These are phyloP conservation scores for Boloria euphrosyne DNA, from an alignment of 2,888 invertebrate genomes.

Conservation along the genomic window DNA sequence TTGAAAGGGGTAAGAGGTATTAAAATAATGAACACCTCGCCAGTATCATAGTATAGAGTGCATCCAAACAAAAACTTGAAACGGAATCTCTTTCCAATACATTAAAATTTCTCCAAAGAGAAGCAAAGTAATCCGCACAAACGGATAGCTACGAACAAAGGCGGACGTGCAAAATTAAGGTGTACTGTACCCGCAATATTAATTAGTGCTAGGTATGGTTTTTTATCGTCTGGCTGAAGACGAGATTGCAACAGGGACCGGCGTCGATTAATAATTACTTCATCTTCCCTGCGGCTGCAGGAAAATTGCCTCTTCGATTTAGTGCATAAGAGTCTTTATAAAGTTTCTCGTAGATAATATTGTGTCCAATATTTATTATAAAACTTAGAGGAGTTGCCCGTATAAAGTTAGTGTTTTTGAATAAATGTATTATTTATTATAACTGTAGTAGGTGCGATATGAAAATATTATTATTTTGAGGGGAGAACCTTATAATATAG, in stretches of 20 bases:
- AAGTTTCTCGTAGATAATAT: slow-evolving; percentile 20
- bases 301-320: slow-evolving; percentile 52
- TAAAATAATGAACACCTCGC: slow-evolving; percentile 21
- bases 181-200: slow-evolving; percentile 49
- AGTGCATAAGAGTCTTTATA: slow-evolving; percentile 26
- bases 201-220: slow-evolving; percentile 57
- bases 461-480: too few relatives aligned
- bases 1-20: slow-evolving; percentile 1
- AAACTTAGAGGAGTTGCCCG: background rate
- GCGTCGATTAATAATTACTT: slow-evolving; percentile 63
- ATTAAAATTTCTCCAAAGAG: slow-evolving; percentile 29
- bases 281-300: slow-evolving; percentile 57
- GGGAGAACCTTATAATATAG: too few relatives aligned
- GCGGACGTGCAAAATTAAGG: slow-evolving; percentile 56
- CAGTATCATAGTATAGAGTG: slow-evolving; percentile 14
- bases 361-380: slow-evolving; percentile 6
- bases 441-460: too few relatives aligned
- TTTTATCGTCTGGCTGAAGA: slow-evolving; percentile 56
- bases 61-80: slow-evolving; percentile 28
- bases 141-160: slow-evolving; percentile 48
- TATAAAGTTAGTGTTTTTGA: too few relatives aligned
- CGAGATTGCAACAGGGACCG: slow-evolving; percentile 51
- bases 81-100: slow-evolving; percentile 27
- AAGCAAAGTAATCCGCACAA: slow-evolving; percentile 29
- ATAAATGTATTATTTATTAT: too few relatives aligned